Conservation (phyloP, 2,113 vertebrate species). For the Equus przewalskii region DNA sequence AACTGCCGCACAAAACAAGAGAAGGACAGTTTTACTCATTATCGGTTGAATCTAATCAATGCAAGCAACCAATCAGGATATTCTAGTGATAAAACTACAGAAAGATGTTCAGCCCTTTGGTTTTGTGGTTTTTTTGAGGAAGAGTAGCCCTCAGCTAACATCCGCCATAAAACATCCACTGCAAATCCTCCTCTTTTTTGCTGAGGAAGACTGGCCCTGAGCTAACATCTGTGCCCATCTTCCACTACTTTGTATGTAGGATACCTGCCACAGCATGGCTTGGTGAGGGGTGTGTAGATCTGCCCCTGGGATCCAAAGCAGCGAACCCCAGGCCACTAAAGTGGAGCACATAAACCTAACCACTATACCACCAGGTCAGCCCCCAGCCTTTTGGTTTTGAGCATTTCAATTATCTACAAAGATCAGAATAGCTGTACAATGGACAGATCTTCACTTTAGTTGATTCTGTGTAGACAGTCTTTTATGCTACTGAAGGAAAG, state of each 20-base stretch:
- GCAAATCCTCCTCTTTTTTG: too few relatives aligned
- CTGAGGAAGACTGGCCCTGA: too few relatives aligned
- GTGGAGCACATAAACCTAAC: too few relatives aligned
- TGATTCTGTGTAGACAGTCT: neutral
- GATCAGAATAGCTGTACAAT: neutral
- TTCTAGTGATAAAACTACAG: neutral
- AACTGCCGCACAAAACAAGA: neutral
- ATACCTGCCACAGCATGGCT: too few relatives aligned
- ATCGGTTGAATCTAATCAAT: neutral
- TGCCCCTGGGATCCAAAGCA: too few relatives aligned
- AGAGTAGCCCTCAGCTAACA: too few relatives aligned
- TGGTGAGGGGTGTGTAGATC: too few relatives aligned
- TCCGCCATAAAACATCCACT: too few relatives aligned
- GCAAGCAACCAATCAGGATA: neutral
- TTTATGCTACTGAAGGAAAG: neutral
- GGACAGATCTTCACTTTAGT: neutral
- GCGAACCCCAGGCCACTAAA: too few relatives aligned
- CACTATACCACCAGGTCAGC: too few relatives aligned
- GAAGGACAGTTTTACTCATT: neutral
- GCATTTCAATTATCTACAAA: neutral
- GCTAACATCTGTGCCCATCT: too few relatives aligned
- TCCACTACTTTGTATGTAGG: too few relatives aligned
- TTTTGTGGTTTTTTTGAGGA: neutral
- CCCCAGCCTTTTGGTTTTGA: neutral
- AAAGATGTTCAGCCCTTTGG: neutral